A percentile compares a stretch with the other conserved stretches of the same genome.
Evolutionary conservation across 2,888 invertebrate species (phyloP).

Genomic region (Ptilodon capucinus): DNA sequence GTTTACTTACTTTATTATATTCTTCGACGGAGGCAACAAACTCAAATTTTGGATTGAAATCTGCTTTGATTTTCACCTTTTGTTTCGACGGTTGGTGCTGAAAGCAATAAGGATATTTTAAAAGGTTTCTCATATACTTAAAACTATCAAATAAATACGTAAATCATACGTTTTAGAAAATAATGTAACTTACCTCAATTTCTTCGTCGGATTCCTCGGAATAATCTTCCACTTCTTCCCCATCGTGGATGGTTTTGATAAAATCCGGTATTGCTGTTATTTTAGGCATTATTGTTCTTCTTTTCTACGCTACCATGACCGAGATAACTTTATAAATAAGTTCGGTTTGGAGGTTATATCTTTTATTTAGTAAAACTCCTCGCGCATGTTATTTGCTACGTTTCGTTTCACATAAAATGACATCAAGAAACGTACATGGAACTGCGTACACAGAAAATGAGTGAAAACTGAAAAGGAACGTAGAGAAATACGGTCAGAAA

Average conservation of each 20-base stretch:
- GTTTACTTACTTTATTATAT: slow-evolving; percentile 84
- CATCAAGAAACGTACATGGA: neutral
- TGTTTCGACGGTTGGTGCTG: slow-evolving; percentile 93
- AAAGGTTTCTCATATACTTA: neutral
- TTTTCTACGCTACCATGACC: slow-evolving; percentile 17
- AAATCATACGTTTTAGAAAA: neutral
- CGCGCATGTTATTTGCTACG: slow-evolving; percentile 37
- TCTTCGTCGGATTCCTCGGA: slow-evolving; percentile 92
- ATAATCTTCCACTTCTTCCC: slow-evolving; percentile 90
- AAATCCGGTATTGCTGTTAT: slow-evolving; percentile 79
- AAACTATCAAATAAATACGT: neutral
- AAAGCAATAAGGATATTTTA: slow-evolving; percentile 35
- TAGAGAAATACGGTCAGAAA: slow-evolving; percentile 6
- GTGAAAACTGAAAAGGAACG: slow-evolving; percentile 4
- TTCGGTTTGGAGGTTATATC: slow-evolving; percentile 37
- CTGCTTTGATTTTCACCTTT: slow-evolving; percentile 86
- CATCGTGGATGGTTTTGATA: slow-evolving; percentile 92
- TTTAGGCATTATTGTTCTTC: slow-evolving; percentile 43
- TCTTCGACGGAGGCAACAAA: slow-evolving; percentile 90
- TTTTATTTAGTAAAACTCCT: slow-evolving; percentile 48
- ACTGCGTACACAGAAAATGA: too few species aligned
- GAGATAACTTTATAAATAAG: slow-evolving; percentile 19
- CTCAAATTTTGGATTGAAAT: slow-evolving; percentile 91
- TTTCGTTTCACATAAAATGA: slow-evolving; percentile 3
- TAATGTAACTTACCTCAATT: slow-evolving; percentile 83